Evolutionary conservation across 2,888 invertebrate species (phyloP), one percentile per base, ranked within the genome.

Genomic region (Drosophila hamatofila): DNA sequence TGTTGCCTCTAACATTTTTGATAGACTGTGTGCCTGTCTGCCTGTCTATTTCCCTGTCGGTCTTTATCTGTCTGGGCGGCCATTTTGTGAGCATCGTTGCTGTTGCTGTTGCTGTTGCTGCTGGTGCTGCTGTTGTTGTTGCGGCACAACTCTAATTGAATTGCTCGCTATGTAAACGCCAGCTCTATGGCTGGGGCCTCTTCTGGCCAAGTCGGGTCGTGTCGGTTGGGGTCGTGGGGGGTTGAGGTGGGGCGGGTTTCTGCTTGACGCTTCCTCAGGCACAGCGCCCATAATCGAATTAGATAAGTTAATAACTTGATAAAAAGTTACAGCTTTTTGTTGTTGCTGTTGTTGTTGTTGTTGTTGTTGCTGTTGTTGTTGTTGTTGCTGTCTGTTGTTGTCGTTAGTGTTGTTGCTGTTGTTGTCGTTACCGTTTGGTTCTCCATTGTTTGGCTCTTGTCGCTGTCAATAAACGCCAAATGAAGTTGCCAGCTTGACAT

Each of bases 261-360:
- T 52, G 61, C 25, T 18, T 16, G 33, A 54, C 56, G 62, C 66
- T 66, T 71, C 58, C 65, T 64, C 44, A 12, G 66, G 60, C 84
- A 60, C 63, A 68, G 77, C 62, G 70, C 56, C 79, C 88, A 84
- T 86, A 86, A 89, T 86, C 89, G 89, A 86, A 86, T 86, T 87
- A 86, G 85, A 89, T 89, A 89, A 86, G 88, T 89, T 86, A 89
- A 89, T 89, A 86, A 86, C 89, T 86, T 89, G 88, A 86, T 86
- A 87, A 86, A 89, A 89, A 89, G 84, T 87, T 88, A 78, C 80
- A 74, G 66, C 80, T 60, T 60, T 55, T 62, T 83, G 78, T 66
- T 81, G 60, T 33, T 71, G 56, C 16, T 64, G 74, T 37, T 68
- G 69, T 33, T 74, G 48, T 3, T 51, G 59, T 48, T 65, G 64